A percentile compares a stretch with the other conserved stretches of the same genome.
Evolutionary conservation across 2,888 invertebrate species (phyloP).

Genomic region (Cerceris rybyensis): DNA sequence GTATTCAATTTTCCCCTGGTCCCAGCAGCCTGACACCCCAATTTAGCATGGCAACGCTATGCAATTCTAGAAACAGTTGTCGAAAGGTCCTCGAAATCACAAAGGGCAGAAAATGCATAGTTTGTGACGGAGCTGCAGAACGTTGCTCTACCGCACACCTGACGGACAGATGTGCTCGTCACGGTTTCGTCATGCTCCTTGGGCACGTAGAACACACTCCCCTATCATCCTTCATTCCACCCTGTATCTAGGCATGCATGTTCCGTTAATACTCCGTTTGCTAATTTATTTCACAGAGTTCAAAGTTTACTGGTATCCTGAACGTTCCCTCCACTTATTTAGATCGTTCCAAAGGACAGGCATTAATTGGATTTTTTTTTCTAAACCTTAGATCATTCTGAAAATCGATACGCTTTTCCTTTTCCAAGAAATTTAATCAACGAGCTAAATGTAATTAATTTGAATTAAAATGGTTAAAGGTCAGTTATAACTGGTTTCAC

Average conservation of each 20-base stretch:
- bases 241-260: conserved; percentile 12
- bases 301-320: neutral
- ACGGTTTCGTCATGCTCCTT: conserved; percentile 59
- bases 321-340: too few relatives aligned
- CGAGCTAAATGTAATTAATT: too few relatives aligned
- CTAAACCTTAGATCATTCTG: too few relatives aligned
- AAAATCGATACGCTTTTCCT: too few relatives aligned
- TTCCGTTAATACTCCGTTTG: conserved; percentile 29
- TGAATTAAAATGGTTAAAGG: too few relatives aligned
- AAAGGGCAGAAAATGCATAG: conserved; percentile 8
- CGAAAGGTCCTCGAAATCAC: conserved; percentile 22
- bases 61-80: neutral
- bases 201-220: conserved; percentile 43
- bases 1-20: neutral
- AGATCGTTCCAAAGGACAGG: too few relatives aligned
- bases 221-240: conserved; percentile 15
- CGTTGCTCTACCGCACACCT: conserved; percentile 49
- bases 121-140: conserved; percentile 19
- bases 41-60: neutral
- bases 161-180: conserved; percentile 69
- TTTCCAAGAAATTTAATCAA: too few relatives aligned
- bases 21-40: neutral
- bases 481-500: too few relatives aligned
- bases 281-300: conserved; percentile 16
- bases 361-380: too few relatives aligned